Evolutionary conservation across 2,888 invertebrate genomes (phyloP).

Genomic region (Drymonia ruficornis): DNA sequence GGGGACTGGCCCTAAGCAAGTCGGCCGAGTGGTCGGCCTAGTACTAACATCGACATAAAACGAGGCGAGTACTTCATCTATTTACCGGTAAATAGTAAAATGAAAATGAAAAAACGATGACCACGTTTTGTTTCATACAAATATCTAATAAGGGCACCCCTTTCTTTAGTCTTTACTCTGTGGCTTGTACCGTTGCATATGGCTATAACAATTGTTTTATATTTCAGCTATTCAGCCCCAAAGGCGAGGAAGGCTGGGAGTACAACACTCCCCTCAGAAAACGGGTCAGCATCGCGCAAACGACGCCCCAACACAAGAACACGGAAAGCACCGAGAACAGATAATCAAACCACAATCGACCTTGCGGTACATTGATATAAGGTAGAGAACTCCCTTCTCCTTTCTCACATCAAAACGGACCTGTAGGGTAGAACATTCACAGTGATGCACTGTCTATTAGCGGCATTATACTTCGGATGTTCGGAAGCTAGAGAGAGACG

Average conservation of each 20-base stretch:
- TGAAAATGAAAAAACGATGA: no score
- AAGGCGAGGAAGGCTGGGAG: conserved; percentile 86
- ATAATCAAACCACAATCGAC: conserved; percentile 56
- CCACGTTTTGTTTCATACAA: no score
- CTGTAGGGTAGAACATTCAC: conserved; percentile 42
- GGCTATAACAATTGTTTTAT: not conserved
- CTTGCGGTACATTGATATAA: conserved; percentile 37
- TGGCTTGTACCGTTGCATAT: no score
- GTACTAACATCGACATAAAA: no score
- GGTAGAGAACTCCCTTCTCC: conserved; percentile 58
- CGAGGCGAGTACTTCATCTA: no score
- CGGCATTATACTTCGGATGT: conserved; percentile 22
- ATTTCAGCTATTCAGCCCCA: conserved; percentile 88
- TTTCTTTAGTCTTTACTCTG: no score
- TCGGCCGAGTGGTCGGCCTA: no score
- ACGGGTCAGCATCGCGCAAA: conserved; percentile 51
- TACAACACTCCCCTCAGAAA: conserved; percentile 81
- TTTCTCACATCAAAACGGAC: conserved; percentile 49
- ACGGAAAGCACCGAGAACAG: conserved; percentile 61
- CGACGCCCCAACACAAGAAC: conserved; percentile 55
- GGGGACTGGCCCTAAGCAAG: no score
- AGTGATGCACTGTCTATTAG: conserved; percentile 29
- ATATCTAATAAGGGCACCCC: no score
- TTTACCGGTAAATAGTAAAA: no score
- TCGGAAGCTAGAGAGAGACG: conserved; percentile 11